A percentile compares a stretch with the other conserved stretches of the same genome.
Conservation (phyloP, 2,113 vertebrate species). For the Oryzias woworae region DNA sequence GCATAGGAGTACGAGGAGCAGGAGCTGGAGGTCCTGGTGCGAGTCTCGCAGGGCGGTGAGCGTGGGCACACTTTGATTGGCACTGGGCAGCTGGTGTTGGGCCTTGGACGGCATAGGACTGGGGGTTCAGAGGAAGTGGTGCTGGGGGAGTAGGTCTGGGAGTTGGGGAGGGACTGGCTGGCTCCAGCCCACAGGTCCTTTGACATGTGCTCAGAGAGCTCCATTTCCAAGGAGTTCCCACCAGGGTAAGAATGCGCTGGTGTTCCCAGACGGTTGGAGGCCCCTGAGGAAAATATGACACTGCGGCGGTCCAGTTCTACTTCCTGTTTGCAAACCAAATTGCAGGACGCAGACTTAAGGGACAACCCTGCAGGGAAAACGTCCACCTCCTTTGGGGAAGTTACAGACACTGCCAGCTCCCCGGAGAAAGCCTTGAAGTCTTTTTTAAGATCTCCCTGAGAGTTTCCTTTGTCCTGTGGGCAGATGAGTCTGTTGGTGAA, state of each 20-base stretch:
- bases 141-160: slow-evolving; percentile 87
- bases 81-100: slow-evolving; percentile 98
- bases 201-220: slow-evolving; percentile 89
- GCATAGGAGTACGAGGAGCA: slow-evolving; percentile 98
- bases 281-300: slow-evolving; percentile 95
- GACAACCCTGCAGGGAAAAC: slow-evolving; percentile 86
- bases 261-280: slow-evolving; percentile 89
- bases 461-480: slow-evolving; percentile 91
- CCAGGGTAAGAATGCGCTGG: slow-evolving; percentile 91
- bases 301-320: slow-evolving; percentile 93
- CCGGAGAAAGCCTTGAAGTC: slow-evolving; percentile 89
- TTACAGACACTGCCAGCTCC: slow-evolving; percentile 84
- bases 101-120: slow-evolving; percentile 86
- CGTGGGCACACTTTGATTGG: slow-evolving; percentile 99
- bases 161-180: slow-evolving; percentile 91
- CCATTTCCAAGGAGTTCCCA: slow-evolving; percentile 92
- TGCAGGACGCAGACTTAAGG: slow-evolving; percentile 86
- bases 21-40: slow-evolving; percentile 96
- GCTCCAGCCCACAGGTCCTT: slow-evolving; percentile 90
- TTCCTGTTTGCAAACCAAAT: slow-evolving; percentile 93
- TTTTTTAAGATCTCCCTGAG: slow-evolving; percentile 99
- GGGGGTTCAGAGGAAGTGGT: slow-evolving; percentile 77
- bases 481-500: slow-evolving; percentile 88
- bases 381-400: slow-evolving; percentile 87
- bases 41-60: slow-evolving; percentile 93